A percentile compares a stretch with the other conserved stretches of the same genome.
Conservation (phyloP, 2,113 vertebrate species). For the Nesoenas mayeri region DNA sequence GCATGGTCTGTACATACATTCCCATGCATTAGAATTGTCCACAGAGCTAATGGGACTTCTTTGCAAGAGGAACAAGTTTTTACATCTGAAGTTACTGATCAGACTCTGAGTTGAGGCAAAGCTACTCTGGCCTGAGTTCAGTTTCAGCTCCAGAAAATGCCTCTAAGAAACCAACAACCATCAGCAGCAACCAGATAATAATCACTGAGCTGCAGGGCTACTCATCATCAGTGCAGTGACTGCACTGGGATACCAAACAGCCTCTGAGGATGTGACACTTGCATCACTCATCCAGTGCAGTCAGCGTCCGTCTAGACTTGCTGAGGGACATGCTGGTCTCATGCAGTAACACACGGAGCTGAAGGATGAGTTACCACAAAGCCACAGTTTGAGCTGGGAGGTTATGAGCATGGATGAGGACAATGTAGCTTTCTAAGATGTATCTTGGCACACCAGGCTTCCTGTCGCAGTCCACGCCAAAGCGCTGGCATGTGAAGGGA, state of each 20-base stretch:
- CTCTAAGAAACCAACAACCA: background rate
- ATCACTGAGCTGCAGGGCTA: background rate
- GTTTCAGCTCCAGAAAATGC: background rate
- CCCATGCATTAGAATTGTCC: background rate
- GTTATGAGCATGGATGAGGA: background rate
- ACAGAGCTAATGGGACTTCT: background rate
- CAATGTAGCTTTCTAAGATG: background rate
- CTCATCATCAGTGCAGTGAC: background rate
- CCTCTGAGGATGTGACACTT: background rate
- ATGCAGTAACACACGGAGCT: background rate
- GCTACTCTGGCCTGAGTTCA: background rate
- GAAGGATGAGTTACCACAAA: background rate
- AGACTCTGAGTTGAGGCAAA: background rate
- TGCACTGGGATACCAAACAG: background rate
- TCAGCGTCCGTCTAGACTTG: background rate
- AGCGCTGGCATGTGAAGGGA: fast-evolving
- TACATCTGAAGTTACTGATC: background rate
- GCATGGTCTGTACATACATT: background rate
- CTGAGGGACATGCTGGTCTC: background rate
- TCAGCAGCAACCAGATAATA: background rate
- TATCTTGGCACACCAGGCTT: background rate
- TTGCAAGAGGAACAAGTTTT: background rate
- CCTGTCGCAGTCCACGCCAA: background rate
- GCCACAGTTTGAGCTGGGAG: background rate
- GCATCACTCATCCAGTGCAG: background rate